Percentiles rank a stretch among this genome's conserved stretches.
Evolutionary conservation across 2,113 vertebrate genomes (phyloP).

Genomic region (Labeo catla): DNA sequence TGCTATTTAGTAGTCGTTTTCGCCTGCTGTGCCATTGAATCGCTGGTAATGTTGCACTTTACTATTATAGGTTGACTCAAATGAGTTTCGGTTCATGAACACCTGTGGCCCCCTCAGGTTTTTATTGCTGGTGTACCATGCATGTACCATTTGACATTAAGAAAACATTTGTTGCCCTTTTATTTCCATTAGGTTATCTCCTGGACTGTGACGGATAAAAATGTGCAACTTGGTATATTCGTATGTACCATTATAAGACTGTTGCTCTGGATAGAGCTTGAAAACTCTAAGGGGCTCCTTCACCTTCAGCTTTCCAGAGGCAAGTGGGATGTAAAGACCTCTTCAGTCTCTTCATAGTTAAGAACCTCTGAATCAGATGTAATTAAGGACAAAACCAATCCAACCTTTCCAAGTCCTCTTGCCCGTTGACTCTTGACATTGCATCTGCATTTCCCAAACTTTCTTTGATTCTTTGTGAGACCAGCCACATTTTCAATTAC

Average conservation of each 20-base stretch:
- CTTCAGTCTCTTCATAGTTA: not conserved
- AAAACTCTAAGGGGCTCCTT: not conserved
- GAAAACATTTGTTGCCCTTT: not conserved
- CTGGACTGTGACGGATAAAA: not conserved
- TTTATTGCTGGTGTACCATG: not conserved
- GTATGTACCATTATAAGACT: not conserved
- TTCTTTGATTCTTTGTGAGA: not conserved
- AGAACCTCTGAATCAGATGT: conserved; percentile 1
- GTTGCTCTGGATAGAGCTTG: conserved; percentile 12
- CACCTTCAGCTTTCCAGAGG: not conserved
- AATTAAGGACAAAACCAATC: conserved; percentile 31
- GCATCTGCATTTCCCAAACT: conserved; percentile 11
- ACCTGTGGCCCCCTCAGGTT: not conserved
- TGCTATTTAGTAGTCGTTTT: not conserved
- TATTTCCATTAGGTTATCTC: not conserved
- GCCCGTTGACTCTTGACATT: conserved; percentile 36
- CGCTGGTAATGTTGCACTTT: conserved; percentile 9
- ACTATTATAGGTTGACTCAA: not conserved
- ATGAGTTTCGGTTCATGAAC: not conserved
- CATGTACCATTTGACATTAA: not conserved
- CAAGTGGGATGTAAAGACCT: not conserved
- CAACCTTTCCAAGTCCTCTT: conserved; percentile 32
- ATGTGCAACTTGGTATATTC: not conserved
- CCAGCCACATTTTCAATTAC: not conserved
- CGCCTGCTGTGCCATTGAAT: not conserved